Evolutionary conservation across 2,888 invertebrate genomes (phyloP).

Genomic region (Andricus curvator): DNA sequence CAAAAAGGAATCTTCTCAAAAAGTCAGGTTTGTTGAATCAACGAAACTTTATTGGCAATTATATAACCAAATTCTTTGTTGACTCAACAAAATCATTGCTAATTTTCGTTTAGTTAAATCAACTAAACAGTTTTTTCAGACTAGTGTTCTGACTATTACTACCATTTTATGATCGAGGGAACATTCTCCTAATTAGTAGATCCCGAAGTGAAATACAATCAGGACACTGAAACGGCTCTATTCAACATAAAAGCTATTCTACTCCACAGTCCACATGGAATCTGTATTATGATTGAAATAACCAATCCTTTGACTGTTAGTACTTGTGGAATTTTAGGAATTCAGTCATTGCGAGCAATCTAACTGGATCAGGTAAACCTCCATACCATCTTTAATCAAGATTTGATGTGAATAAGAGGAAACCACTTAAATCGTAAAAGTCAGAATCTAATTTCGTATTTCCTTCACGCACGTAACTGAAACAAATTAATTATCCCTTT

Average conservation of each 20-base stretch:
- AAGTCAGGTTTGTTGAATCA: no score
- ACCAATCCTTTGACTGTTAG: background rate
- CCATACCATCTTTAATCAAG: background rate
- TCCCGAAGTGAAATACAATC: background rate
- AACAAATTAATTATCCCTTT: slow-evolving; percentile 2
- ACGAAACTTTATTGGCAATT: no score
- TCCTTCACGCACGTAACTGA: background rate
- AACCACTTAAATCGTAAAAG: background rate
- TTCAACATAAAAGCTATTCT: background rate
- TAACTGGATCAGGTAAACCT: background rate
- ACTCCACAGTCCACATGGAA: background rate
- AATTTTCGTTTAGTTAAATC: no score
- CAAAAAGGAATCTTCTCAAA: background rate
- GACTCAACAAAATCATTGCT: no score
- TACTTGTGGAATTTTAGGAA: background rate
- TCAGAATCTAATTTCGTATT: background rate
- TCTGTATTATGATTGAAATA: background rate
- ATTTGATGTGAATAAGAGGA: background rate
- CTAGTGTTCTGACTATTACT: no score
- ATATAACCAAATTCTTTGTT: no score
- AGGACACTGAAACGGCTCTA: background rate
- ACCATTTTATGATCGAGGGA: no score
- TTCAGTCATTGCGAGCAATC: background rate
- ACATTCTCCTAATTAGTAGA: background rate
- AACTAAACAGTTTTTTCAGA: no score